Percentiles rank a stretch among this genome's conserved stretches.
Conservation (phyloP, 2,113 vertebrate species). For the Ctenodactylus gundi region DNA sequence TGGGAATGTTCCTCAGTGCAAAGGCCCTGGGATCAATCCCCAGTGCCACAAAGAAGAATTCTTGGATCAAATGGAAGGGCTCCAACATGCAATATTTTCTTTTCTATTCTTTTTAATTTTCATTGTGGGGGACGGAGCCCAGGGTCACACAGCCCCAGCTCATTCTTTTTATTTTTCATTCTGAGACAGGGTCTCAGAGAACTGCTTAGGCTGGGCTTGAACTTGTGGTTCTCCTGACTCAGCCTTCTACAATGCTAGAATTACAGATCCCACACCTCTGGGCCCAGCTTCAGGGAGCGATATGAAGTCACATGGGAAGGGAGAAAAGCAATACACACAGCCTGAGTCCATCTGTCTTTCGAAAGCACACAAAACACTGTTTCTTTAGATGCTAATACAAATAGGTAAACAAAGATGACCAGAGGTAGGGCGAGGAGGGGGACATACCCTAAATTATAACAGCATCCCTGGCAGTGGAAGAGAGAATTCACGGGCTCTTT, state of each 20-base stretch:
- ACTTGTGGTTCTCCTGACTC: too few relatives aligned
- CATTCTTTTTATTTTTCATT: too few relatives aligned
- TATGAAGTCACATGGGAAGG: neutral
- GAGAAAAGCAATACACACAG: neutral
- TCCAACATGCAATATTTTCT: too few relatives aligned
- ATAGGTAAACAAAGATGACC: neutral
- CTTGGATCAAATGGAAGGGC: neutral
- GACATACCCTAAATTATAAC: neutral
- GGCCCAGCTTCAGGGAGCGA: neutral
- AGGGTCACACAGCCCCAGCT: too few relatives aligned
- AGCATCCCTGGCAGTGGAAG: neutral
- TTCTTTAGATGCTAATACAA: neutral
- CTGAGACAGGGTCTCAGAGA: too few relatives aligned
- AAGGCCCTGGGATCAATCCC: neutral
- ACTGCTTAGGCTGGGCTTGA: too few relatives aligned
- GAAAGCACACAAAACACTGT: neutral
- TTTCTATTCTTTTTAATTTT: too few relatives aligned
- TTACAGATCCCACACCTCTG: too few relatives aligned
- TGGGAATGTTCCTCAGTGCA: neutral
- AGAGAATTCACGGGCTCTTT: neutral
- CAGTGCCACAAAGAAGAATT: neutral
- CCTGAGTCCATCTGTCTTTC: neutral
- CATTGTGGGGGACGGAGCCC: too few relatives aligned
- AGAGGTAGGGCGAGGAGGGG: neutral
- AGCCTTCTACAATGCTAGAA: too few relatives aligned